Evolutionary conservation across 2,113 vertebrate species (phyloP).

Genomic region (Neotragus moschatus): DNA sequence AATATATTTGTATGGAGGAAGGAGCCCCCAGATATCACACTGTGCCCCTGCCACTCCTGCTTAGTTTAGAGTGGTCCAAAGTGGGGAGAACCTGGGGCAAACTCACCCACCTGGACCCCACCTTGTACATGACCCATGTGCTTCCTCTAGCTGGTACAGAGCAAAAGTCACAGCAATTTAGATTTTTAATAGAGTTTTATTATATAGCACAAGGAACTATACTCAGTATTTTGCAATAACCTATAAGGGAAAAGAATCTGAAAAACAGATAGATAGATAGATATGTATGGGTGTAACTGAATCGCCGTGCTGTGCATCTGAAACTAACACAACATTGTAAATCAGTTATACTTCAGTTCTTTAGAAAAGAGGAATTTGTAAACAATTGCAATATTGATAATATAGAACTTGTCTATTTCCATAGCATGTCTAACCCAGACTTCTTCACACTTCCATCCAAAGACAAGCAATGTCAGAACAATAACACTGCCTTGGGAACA

Average conservation of each 20-base stretch:
- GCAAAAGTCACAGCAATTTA: not conserved
- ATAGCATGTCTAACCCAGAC: not conserved
- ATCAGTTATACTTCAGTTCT: not conserved
- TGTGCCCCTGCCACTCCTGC: not conserved
- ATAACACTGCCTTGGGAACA: not conserved
- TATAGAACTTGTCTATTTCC: not conserved
- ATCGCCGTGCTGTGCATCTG: not conserved
- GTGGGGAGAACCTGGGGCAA: not conserved
- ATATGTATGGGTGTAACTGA: not conserved
- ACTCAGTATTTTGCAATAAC: not conserved
- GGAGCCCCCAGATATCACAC: not conserved
- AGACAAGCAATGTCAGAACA: not conserved
- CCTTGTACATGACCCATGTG: not conserved
- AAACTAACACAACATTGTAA: not conserved
- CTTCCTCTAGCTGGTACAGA: not conserved
- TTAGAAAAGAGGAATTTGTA: not conserved
- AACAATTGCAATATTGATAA: not conserved
- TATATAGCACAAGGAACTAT: not conserved
- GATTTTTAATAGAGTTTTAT: not conserved
- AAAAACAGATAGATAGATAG: not conserved
- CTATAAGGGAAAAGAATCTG: not conserved
- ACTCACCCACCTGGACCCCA: not conserved
- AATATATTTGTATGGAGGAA: not conserved
- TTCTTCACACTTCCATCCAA: not conserved
- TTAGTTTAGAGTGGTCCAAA: too few species aligned